A percentile compares a stretch with the other conserved stretches of the same genome.
These are phyloP conservation scores for Ostrea denselamellosa DNA, from an alignment of 1,140 invertebrate genomes.

Conservation along the genomic window DNA sequence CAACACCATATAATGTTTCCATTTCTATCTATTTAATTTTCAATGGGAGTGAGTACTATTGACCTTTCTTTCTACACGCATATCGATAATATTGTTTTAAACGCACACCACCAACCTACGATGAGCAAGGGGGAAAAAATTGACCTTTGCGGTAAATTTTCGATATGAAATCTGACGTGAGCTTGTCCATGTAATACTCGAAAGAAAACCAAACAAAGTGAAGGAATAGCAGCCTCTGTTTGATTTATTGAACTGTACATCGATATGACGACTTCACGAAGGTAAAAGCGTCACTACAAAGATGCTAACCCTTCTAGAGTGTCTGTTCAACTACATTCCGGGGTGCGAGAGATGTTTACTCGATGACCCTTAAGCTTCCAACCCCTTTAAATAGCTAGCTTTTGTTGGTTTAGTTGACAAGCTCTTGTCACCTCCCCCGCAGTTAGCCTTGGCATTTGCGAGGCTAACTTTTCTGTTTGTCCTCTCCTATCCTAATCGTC, in stretches of 20 bases:
- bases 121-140: too few species aligned
- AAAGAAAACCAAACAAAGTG: neutral
- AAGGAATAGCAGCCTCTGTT: neutral
- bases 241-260: constrained; percentile 6
- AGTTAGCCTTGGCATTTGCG: constrained; percentile 20
- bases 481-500: neutral
- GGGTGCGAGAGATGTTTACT: neutral
- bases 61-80: too few species aligned
- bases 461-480: neutral
- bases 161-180: too few species aligned
- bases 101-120: too few species aligned
- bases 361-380: neutral
- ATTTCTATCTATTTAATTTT: too few species aligned
- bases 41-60: too few species aligned
- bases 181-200: neutral
- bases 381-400: neutral
- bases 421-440: constrained; percentile 1
- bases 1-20: too few species aligned
- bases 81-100: too few species aligned
- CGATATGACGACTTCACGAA: neutral
- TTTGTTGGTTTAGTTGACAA: constrained; percentile 5
- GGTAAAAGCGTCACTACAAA: neutral
- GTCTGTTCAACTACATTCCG: neutral
- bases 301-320: neutral
- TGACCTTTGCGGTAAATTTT: too few species aligned